Conservation (phyloP, 2,797 vertebrate genomes). For the Arctocebus calabarensis region DNA sequence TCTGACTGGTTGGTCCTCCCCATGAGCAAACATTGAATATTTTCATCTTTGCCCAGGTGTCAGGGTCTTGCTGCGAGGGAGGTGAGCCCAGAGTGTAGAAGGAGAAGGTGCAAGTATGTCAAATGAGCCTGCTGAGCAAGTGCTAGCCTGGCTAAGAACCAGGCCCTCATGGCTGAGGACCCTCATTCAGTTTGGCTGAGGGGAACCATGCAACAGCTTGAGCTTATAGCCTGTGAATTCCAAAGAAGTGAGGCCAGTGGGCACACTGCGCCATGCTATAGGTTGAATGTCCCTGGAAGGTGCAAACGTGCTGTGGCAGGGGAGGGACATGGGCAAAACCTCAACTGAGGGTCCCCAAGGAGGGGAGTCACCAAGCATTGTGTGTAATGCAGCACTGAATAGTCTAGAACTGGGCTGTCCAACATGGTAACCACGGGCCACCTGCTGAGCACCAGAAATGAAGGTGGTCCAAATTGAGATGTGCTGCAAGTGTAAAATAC, state of each 20-base stretch:
- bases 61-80: background rate
- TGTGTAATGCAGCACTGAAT: background rate
- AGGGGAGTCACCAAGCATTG: background rate
- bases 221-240: background rate
- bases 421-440: background rate
- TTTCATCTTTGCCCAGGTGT: background rate
- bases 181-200: background rate
- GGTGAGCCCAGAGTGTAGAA: background rate
- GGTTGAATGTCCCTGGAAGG: background rate
- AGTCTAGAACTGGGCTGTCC: background rate
- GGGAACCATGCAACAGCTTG: background rate
- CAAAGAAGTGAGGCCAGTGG: too few relatives aligned
- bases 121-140: background rate
- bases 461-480: background rate
- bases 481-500: background rate
- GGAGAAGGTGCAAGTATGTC: background rate
- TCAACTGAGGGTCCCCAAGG: background rate
- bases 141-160: too few relatives aligned
- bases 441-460: background rate
- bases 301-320: background rate
- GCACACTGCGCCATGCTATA: too few relatives aligned
- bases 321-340: background rate
- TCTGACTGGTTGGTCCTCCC: background rate
- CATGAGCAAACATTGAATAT: background rate
- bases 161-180: background rate